Conservation (phyloP, 2,888 invertebrate genomes). For the Coleophora deauratella region DNA sequence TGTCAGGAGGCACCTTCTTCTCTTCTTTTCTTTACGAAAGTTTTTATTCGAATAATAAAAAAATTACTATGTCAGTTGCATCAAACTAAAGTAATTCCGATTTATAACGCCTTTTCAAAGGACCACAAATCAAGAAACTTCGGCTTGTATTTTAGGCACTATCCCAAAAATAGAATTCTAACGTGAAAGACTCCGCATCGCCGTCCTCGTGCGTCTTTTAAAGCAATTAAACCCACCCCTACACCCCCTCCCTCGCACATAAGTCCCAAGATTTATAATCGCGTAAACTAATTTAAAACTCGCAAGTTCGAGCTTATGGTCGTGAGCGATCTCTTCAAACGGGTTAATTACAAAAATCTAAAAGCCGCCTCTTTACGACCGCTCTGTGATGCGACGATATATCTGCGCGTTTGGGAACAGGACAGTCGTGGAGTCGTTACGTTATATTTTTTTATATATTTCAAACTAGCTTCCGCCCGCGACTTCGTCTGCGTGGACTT, state of each 20-base stretch:
- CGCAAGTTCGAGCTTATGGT: background rate
- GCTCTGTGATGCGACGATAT: constrained; percentile 19
- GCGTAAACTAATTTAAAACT: background rate
- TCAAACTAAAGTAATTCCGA: background rate
- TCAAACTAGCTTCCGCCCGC: too few relatives aligned
- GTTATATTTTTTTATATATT: too few relatives aligned
- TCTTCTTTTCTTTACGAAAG: too few relatives aligned
- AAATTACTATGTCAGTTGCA: too few relatives aligned
- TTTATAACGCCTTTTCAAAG: too few relatives aligned
- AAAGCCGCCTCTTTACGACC: constrained; percentile 11
- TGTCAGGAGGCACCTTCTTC: too few relatives aligned
- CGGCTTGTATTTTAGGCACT: too few relatives aligned
- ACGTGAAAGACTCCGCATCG: background rate
- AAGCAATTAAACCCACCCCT: background rate
- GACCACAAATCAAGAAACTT: too few relatives aligned
- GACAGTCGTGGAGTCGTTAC: constrained; percentile 13
- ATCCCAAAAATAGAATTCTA: too few relatives aligned
- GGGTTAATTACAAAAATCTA: constrained; percentile 32
- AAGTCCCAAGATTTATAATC: background rate
- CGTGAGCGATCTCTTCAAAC: constrained; percentile 15
- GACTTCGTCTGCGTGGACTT: too few relatives aligned
- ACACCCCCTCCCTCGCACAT: background rate
- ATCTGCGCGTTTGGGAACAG: constrained; percentile 4
- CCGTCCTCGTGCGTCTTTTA: background rate
- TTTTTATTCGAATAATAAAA: too few relatives aligned